These are phyloP conservation scores for Mus caroli DNA, from an alignment of 2,797 vertebrate genomes.

Conservation along the genomic window DNA sequence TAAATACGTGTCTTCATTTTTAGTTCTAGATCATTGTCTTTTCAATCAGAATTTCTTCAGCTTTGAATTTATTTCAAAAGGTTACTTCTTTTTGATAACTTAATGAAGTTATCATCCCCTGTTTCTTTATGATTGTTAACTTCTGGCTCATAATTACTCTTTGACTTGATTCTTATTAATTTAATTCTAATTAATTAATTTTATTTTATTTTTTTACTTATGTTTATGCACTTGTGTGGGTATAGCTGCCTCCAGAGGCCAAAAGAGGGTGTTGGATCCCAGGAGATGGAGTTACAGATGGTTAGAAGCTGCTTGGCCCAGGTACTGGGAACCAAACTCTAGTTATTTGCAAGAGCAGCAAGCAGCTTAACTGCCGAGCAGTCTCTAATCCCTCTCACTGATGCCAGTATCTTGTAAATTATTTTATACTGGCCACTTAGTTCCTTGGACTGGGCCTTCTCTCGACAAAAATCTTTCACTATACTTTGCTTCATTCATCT, in stretches of 20 bases:
- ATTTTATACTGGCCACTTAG: background rate
- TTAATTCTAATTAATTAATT: background rate
- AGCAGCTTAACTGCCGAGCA: background rate
- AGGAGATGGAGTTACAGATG: background rate
- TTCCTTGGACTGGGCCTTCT: constrained; percentile 23
- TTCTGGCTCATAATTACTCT: constrained; percentile 14
- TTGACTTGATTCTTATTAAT: constrained; percentile 25
- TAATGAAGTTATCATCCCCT: background rate
- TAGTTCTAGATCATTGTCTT: constrained; percentile 4
- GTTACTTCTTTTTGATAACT: background rate
- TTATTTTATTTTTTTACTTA: background rate
- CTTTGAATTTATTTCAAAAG: constrained; percentile 46
- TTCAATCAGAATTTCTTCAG: constrained; percentile 38
- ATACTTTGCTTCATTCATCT: background rate
- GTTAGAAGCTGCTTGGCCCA: background rate
- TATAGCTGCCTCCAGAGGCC: background rate
- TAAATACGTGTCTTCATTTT: constrained; percentile 52
- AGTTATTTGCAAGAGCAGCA: background rate
- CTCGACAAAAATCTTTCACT: background rate
- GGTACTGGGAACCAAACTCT: background rate
- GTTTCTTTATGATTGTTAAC: constrained; percentile 12
- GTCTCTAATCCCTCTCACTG: background rate
- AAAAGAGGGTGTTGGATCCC: background rate
- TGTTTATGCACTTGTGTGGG: background rate
- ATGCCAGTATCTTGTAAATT: constrained; percentile 55